Base-by-base conservation (phyloP, 64 coral and sea anemone genomes). In the Montipora capricornis region DNA sequence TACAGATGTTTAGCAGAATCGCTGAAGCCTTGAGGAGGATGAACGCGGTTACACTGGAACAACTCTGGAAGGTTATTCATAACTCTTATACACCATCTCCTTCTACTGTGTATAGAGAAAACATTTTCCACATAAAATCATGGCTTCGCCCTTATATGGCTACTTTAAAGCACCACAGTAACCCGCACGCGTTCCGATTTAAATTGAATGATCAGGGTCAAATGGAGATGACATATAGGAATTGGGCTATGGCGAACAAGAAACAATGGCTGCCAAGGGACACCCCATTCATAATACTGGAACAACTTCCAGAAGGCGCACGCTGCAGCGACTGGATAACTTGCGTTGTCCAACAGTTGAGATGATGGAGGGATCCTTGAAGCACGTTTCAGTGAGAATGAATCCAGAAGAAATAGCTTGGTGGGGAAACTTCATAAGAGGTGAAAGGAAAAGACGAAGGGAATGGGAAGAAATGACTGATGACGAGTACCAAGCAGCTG, bases 1-100 rank as follows among this genome's bases (percentile, higher is more conserved):
- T 93, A 19, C 62, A 87, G 91, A 93, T 93, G 83, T 93, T 87
- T 69, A 93, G 91, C 76, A 66, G 83, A 93, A 93, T 93, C 67
- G 24, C 57, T 7, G 91, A 76, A 68, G 61, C 82, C 10, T 57
- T 88, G 26, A 93, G 51, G 51, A 62, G 69, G 61, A 9, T 9
- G 14, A 49, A 93, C 53, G 92, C 83, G 52, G 67, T 61, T 24
- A 88, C 91, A 7, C 58, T 88, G 15, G 84, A 88, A 12, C 29
- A 62, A 52, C 85, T 93, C 2, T 14, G 44, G 58, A 93, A 88
- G 11, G 76, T 87, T 45, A 93, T 88, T 26, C 73, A 68, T 44
- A 81, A 87, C 37, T 79, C 44, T 22, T 93, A 93, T 67, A 93
- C 60, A 55, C 84, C 83, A 59, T 70, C 64, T 17, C 68, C 78